These are phyloP conservation scores for Xylocopa sonorina DNA, from an alignment of 1,140 invertebrate species.

Conservation along the genomic window DNA sequence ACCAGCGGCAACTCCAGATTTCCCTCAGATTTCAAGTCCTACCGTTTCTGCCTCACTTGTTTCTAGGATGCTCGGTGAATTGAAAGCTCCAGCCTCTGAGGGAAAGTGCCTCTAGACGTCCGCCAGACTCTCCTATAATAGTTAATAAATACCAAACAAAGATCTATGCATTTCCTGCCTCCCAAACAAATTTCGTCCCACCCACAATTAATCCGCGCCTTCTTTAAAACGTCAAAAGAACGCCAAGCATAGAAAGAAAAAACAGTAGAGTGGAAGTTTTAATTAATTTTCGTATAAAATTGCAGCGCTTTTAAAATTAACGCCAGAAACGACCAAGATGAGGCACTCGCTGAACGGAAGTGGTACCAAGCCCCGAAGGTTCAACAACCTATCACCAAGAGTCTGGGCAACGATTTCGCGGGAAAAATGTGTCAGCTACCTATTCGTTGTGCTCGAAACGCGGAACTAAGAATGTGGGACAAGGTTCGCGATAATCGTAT, in stretches of 20 bases:
- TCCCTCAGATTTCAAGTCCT: conserved; percentile 37
- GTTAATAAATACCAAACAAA: too few species aligned
- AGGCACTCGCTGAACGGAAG: too few species aligned
- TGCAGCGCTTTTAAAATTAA: too few species aligned
- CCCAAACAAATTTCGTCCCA: too few species aligned
- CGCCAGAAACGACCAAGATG: too few species aligned
- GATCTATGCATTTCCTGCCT: too few species aligned
- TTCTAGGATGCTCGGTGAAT: conserved; percentile 21
- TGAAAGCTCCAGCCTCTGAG: not conserved
- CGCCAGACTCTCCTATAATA: not conserved
- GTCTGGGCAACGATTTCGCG: conserved; percentile 22
- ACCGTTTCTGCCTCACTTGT: conserved; percentile 30
- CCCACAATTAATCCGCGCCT: too few species aligned
- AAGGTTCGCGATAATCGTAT: conserved; percentile 64
- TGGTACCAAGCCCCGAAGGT: not conserved
- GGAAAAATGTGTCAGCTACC: conserved; percentile 41
- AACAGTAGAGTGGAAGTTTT: too few species aligned
- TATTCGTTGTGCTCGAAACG: not conserved
- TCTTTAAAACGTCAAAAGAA: too few species aligned
- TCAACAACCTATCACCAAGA: conserved; percentile 8
- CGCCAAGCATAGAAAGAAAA: too few species aligned
- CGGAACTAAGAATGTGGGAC: conserved; percentile 51
- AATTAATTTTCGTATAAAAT: too few species aligned
- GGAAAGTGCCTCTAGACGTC: conserved; percentile 4
- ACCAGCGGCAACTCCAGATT: conserved; percentile 12